Base-by-base conservation (phyloP, 1,140 invertebrate genomes). In the Globodera rostochiensis region DNA sequence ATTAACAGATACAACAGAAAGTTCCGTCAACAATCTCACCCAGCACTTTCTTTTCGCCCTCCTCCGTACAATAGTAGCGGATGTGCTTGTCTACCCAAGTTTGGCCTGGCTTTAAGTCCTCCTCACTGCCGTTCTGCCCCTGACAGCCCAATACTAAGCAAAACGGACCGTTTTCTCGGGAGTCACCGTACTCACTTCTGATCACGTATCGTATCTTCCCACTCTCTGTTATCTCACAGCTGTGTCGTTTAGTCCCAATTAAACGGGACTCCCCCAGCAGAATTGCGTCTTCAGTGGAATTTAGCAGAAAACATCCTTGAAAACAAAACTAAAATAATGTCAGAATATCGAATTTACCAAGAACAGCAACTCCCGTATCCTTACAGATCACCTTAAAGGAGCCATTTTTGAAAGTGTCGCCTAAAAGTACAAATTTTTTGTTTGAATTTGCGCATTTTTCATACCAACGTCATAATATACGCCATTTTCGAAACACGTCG, bases 61-160 rank as follows among this genome's bases (percentile, higher is more conserved):
- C 82, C 9, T 84, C 74, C 7, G 79, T 71, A 73, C 87, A 88
- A 46, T 87, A 83, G 79, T 90, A 88, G 71, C 87, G 78, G 49
- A 88, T 88, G 80, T 89, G 88, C 82, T 88, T 89, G 53, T 89
- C 89, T 3, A 87, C 86, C 87, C 87, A 89, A 21, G 88, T 84
- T 64, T 88, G 86, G 50, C 86, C 86, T 64, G 86, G 87, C 19
- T 77, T 80, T 71, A 80, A 87, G n/a, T 88, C 77, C 57, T 81
- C 77, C 49, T 82, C 80, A 60, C 74, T 83, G 80, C 76, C 88
- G 78, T 82, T 90, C 45, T 73, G 47, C 49, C 87, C 88, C 13
- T 75, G 50, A 66, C 88, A 87, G 60, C 87, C 88, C 53, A 90
- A 60, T 25, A 87, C 89, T 90, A 36, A 45, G 87, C 80, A 80